A percentile compares a stretch with the other conserved stretches of the same genome.
phyloP scores from a whole-genome alignment of 2,888 invertebrate species.

The Choristoneura rosaceana region DNA sequence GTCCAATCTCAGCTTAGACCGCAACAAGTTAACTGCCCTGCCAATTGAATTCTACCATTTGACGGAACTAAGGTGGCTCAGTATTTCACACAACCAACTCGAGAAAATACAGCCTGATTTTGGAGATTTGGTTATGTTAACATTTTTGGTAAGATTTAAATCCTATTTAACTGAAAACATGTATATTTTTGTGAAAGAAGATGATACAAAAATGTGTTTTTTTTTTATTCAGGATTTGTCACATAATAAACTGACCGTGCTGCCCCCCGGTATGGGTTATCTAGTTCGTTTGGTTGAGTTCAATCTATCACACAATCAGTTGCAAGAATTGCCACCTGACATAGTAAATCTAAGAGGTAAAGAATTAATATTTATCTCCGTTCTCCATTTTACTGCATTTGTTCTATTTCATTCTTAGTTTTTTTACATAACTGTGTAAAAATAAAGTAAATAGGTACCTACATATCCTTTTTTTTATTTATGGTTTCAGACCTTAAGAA shows the following conservation, averaged over 20 bases:
- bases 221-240: constrained; percentile 89
- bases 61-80: constrained; percentile 89
- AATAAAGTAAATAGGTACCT: not conserved
- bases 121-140: constrained; percentile 92
- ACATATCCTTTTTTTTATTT: not conserved
- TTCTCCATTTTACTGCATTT: too few relatives aligned
- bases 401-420: not conserved
- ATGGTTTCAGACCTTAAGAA: constrained; percentile 86
- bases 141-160: constrained; percentile 65
- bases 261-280: constrained; percentile 94
- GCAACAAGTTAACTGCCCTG: constrained; percentile 87
- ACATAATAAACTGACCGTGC: constrained; percentile 88
- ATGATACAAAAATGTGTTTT: not conserved
- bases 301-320: constrained; percentile 90
- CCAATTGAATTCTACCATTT: constrained; percentile 89
- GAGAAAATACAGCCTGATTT: constrained; percentile 88
- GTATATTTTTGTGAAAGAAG: not conserved
- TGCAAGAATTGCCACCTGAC: constrained; percentile 91
- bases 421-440: not conserved
- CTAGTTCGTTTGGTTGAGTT: constrained; percentile 91
- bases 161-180: not conserved
- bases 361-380: not conserved
- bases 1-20: constrained; percentile 88
- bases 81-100: constrained; percentile 91
- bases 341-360: constrained; percentile 93